phyloP scores from a whole-genome alignment of 2,797 vertebrate species.

The Darevskia nairensis region DNA sequence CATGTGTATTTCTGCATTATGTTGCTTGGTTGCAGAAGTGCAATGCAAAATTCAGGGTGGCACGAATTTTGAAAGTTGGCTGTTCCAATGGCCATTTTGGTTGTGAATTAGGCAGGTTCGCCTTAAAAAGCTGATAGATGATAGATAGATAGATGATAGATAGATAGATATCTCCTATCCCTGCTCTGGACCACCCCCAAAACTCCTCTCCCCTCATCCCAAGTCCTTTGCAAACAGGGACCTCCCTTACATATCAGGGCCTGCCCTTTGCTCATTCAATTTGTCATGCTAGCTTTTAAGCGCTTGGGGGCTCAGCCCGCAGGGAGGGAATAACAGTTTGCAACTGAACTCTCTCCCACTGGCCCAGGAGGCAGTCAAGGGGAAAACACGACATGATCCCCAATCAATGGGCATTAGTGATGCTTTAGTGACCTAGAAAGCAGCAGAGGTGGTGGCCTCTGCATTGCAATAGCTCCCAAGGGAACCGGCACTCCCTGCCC shows the following conservation, averaged over 20 bases:
- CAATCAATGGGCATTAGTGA: conserved; percentile 38
- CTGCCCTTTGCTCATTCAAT: background rate
- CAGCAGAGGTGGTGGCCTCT: background rate
- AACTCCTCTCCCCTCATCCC: too few species aligned
- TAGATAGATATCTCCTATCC: too few species aligned
- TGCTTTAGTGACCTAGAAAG: background rate
- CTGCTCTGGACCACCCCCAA: background rate
- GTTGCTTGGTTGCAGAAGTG: too few species aligned
- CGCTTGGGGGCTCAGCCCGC: background rate
- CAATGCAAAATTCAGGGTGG: too few species aligned
- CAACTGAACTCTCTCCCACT: background rate
- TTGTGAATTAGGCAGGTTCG: too few species aligned
- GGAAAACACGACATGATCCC: conserved; percentile 15
- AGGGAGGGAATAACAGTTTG: background rate
- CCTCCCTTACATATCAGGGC: too few species aligned
- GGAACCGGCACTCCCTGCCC: background rate
- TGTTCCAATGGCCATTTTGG: too few species aligned
- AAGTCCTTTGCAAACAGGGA: background rate
- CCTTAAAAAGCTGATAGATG: too few species aligned
- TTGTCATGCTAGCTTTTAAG: background rate
- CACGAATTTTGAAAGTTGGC: too few species aligned
- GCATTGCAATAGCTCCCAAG: background rate
- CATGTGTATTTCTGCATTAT: too few species aligned
- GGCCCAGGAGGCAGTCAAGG: background rate
- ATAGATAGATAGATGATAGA: too few species aligned